phyloP scores from a whole-genome alignment of 2,888 invertebrate species.

The Ophion obscuratus region DNA sequence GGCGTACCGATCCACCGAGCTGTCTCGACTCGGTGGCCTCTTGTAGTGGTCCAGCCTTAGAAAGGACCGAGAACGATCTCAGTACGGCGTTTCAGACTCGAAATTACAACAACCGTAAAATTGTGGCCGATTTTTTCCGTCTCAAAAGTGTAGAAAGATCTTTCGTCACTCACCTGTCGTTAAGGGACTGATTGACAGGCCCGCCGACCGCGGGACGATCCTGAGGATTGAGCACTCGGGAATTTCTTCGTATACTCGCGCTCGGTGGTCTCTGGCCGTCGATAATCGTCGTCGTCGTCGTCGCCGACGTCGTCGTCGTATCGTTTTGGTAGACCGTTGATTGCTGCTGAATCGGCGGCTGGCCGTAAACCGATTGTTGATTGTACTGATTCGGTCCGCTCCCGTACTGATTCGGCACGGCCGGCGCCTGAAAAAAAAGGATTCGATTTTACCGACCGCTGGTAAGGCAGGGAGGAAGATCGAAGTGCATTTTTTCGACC shows the following conservation, averaged over 20 bases:
- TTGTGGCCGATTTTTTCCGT: not conserved
- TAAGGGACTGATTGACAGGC: slow-evolving; percentile 79
- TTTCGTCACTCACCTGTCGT: slow-evolving; percentile 78
- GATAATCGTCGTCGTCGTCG: slow-evolving; percentile 74
- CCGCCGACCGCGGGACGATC: slow-evolving; percentile 78
- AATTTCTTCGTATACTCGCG: slow-evolving; percentile 82
- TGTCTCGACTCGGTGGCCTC: slow-evolving; percentile 94
- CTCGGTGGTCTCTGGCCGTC: slow-evolving; percentile 77
- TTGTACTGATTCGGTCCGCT: slow-evolving; percentile 79
- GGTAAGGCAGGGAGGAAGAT: slow-evolving; percentile 6
- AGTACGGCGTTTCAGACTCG: not conserved
- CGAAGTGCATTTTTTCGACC: not conserved
- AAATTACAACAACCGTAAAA: not conserved
- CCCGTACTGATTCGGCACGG: slow-evolving; percentile 78
- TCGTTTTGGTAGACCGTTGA: slow-evolving; percentile 55
- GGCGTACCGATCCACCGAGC: slow-evolving; percentile 93
- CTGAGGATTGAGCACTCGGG: slow-evolving; percentile 80
- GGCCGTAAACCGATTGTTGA: slow-evolving; percentile 71
- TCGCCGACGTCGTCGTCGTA: slow-evolving; percentile 74
- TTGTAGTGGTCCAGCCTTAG: slow-evolving; percentile 95
- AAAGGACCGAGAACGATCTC: not conserved
- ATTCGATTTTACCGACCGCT: slow-evolving; percentile 13
- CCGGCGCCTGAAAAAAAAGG: slow-evolving; percentile 58
- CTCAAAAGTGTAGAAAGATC: not conserved
- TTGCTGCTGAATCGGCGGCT: slow-evolving; percentile 76